Evolutionary conservation across 2,888 invertebrate genomes (phyloP).

Genomic region (Hedychridium roseum): DNA sequence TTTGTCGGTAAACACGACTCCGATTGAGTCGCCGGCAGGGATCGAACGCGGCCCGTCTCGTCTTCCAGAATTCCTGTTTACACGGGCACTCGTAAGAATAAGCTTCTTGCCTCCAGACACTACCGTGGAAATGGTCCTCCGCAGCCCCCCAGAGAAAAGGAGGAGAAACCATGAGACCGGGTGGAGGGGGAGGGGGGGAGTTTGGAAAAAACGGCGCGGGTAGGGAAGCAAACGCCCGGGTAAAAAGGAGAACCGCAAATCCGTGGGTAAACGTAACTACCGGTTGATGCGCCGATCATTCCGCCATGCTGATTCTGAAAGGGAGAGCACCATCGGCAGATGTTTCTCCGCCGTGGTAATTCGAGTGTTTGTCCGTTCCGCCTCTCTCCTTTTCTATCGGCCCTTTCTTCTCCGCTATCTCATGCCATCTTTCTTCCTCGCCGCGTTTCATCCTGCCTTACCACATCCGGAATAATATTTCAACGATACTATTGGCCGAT

Average conservation of each 20-base stretch:
- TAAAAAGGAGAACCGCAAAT: conserved; percentile 62
- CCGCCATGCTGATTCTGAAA: conserved; percentile 61
- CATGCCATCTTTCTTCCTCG: conserved; percentile 4
- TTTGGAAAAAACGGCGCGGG: too few species aligned
- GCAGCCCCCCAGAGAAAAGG: background rate
- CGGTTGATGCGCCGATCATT: conserved; percentile 62
- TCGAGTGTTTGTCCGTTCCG: conserved; percentile 40
- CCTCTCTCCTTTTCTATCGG: conserved; percentile 1
- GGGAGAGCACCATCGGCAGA: conserved; percentile 55
- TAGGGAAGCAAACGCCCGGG: conserved; percentile 13
- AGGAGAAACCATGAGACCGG: background rate
- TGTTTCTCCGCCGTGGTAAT: conserved; percentile 48
- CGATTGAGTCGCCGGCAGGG: too few species aligned
- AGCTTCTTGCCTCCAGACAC: too few species aligned
- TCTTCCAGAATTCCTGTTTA: too few species aligned
- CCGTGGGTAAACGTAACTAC: conserved; percentile 60
- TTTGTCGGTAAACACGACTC: too few species aligned
- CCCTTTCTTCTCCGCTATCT: conserved; percentile 9
- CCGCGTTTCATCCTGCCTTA: too few species aligned
- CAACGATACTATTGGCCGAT: too few species aligned
- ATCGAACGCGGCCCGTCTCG: too few species aligned
- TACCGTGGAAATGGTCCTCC: too few species aligned
- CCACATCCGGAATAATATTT: too few species aligned
- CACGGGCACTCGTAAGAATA: too few species aligned
- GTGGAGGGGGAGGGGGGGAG: background rate